Evolutionary conservation across 1,140 invertebrate genomes (phyloP).

Genomic region (Hyles vespertilio): DNA sequence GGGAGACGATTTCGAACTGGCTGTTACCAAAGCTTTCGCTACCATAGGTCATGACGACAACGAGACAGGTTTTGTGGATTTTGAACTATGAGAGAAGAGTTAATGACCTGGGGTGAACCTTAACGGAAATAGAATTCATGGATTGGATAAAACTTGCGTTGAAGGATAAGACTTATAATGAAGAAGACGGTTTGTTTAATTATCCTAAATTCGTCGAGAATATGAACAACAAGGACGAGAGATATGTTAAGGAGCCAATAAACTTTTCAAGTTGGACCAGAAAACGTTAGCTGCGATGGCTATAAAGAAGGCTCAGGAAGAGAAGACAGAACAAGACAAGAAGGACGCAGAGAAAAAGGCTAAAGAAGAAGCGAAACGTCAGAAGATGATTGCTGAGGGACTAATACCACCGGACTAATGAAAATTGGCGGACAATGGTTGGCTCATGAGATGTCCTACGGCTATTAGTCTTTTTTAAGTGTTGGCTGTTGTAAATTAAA

Average conservation of each 20-base stretch:
- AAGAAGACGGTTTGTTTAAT: conserved; percentile 40
- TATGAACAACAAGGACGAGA: conserved; percentile 60
- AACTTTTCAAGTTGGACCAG: conserved; percentile 69
- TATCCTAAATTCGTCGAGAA: conserved; percentile 65
- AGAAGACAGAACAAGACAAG: conserved; percentile 49
- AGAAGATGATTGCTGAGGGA: conserved; percentile 59
- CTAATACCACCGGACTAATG: conserved; percentile 40
- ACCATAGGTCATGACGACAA: conserved; percentile 55
- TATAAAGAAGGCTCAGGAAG: conserved; percentile 58
- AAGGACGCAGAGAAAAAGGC: conserved; percentile 48
- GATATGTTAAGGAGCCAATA: conserved; percentile 54
- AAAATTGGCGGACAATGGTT: too few relatives aligned
- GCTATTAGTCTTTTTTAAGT: too few relatives aligned
- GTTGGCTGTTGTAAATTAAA: too few relatives aligned
- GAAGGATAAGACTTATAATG: conserved; percentile 57
- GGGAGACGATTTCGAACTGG: conserved; percentile 60
- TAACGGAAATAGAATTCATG: conserved; percentile 55
- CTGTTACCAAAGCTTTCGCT: conserved; percentile 51
- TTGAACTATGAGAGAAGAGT: conserved; percentile 48
- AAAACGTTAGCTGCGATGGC: conserved; percentile 64
- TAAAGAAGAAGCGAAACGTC: conserved; percentile 55
- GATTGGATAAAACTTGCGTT: conserved; percentile 50
- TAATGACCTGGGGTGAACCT: conserved; percentile 59
- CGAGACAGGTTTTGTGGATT: conserved; percentile 43
- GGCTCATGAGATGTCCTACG: too few relatives aligned